phyloP scores from a whole-genome alignment of 92 coral and sea anemone species.

The Heliopora coerulea region DNA sequence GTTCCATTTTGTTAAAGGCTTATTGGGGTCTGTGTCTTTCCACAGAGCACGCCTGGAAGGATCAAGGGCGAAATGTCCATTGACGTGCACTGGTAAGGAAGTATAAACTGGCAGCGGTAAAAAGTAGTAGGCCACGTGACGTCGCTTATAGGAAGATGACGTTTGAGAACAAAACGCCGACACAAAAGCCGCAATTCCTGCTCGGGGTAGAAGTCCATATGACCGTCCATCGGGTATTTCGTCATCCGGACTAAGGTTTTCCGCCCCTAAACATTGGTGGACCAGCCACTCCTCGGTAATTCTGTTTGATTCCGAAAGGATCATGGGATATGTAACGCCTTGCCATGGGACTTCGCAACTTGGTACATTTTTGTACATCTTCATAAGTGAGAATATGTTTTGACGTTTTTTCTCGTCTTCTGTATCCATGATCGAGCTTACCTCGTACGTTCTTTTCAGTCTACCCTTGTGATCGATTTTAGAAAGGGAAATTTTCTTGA shows the following conservation, averaged over 20 bases:
- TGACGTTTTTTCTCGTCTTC: conserved; percentile 34
- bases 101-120: conserved; percentile 74
- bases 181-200: conserved; percentile 66
- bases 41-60: conserved; percentile 58
- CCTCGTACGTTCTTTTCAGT: conserved; percentile 28
- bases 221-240: conserved; percentile 39
- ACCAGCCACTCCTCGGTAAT: conserved; percentile 35
- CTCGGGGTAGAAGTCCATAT: conserved; percentile 72
- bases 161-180: background rate
- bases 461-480: conserved; percentile 43
- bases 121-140: conserved; percentile 56
- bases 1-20: conserved; percentile 62
- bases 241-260: background rate
- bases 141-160: conserved; percentile 50
- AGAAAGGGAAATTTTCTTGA: conserved; percentile 68
- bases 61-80: conserved; percentile 73
- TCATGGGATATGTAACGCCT: conserved; percentile 34
- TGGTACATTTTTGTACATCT: background rate
- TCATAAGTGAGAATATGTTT: background rate
- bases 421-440: conserved; percentile 19
- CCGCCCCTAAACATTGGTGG: conserved; percentile 26
- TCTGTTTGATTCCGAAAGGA: conserved; percentile 19
- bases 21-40: conserved; percentile 46
- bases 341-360: conserved; percentile 14
- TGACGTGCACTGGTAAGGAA: conserved; percentile 68